Base-by-base conservation (phyloP, 2,797 vertebrate genomes). In the Meda fulgida region DNA sequence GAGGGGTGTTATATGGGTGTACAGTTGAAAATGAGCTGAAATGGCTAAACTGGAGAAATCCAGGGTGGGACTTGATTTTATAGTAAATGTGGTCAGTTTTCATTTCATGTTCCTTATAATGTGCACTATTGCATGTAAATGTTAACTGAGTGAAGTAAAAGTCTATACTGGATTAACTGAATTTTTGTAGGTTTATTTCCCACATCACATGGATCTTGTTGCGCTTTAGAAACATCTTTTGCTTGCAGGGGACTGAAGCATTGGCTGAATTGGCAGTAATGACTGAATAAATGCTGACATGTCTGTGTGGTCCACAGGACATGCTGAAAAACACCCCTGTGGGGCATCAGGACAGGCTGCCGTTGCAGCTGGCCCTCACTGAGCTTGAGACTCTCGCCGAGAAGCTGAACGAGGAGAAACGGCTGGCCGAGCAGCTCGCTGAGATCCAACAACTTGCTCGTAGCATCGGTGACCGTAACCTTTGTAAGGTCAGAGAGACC, bases 241-340 rank as follows among this genome's bases (percentile, higher is more conserved):
- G 7, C 43, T 67, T 66, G 43, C 11, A 34, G 13, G 14, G 13
- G 14, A 16, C 13, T 21, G 18, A 63, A 48, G 53, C 40, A 0
- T 73, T 83, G 40, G 16, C 23, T 51, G 53, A 83, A 36, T 9
- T 65, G 81, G 14, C 51, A 34, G 31, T 85, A 72, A 26, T 51
- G 66, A 67, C 19, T 70, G 34, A 67, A 46, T 38, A 10, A 38
- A 66, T 75, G 4, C 10, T 55, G 29, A 65, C 23, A 14, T 43
- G 29, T 81, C 31, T 60, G 23, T 80, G 53, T 85, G 63, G 80
- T 79, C 21, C 26, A 29, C 40, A 97, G 96, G 96, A 97, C 90
- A 97, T 97, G 96, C 89, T 97, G 89, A 97, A 97, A 92, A 96
- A 97, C 91, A 97, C 96, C 0, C 95, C 96, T 0, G 92, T 93